phyloP scores from a whole-genome alignment of 2,113 vertebrate genomes.

The Carettochelys insculpta region DNA sequence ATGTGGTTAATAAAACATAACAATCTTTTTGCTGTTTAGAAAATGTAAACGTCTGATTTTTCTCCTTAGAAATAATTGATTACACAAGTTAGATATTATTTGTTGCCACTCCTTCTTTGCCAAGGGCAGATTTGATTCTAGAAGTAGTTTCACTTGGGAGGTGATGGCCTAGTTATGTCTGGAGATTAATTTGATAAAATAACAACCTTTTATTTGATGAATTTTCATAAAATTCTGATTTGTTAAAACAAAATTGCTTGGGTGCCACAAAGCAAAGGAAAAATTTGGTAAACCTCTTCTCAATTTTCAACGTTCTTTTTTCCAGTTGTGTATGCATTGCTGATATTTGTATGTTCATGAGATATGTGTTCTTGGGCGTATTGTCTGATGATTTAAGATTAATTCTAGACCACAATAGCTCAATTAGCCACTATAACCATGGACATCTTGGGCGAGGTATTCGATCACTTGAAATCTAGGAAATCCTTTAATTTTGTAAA shows the following conservation, averaged over 20 bases:
- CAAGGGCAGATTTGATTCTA: not conserved
- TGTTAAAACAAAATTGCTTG: not conserved
- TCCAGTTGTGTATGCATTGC: conserved; percentile 39
- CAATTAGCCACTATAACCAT: conserved; percentile 25
- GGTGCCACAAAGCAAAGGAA: conserved; percentile 26
- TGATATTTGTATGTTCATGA: conserved; percentile 44
- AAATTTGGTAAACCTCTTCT: not conserved
- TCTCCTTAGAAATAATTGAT: not conserved
- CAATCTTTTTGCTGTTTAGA: not conserved
- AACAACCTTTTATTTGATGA: not conserved
- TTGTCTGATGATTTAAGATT: conserved; percentile 50
- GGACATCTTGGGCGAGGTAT: conserved; percentile 59
- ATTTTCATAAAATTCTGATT: not conserved
- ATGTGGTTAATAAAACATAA: not conserved
- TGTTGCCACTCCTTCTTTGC: not conserved
- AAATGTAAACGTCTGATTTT: not conserved
- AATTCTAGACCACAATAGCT: conserved; percentile 55
- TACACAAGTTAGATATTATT: not conserved
- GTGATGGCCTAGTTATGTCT: not conserved
- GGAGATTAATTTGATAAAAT: conserved; percentile 19
- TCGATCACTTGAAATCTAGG: conserved; percentile 62
- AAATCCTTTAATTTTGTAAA: conserved; percentile 56
- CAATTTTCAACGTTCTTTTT: conserved; percentile 26
- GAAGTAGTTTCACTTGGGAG: not conserved
- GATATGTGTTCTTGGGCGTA: not conserved